A percentile compares a stretch with the other conserved stretches of the same genome.
Evolutionary conservation across 2,888 invertebrate species (phyloP).

Genomic region (Nomada goodeniana): DNA sequence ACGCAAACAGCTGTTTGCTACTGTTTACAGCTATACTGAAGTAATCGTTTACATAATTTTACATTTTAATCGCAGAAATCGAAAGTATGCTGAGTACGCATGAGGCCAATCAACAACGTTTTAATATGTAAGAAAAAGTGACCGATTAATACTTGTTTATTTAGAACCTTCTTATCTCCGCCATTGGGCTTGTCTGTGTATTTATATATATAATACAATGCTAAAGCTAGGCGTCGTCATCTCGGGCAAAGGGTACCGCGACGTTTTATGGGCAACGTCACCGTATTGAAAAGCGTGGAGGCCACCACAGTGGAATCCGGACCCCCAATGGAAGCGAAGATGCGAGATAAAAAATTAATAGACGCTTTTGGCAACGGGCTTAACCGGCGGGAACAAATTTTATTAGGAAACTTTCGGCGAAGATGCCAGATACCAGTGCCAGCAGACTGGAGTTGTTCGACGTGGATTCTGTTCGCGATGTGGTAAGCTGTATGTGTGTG

Average conservation of each 20-base stretch:
- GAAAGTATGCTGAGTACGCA: too few relatives aligned
- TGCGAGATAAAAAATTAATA: constrained; percentile 84
- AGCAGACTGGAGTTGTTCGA: constrained; percentile 34
- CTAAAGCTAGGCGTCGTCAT: constrained; percentile 21
- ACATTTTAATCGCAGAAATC: too few relatives aligned
- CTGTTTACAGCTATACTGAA: too few relatives aligned
- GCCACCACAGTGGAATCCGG: constrained; percentile 11
- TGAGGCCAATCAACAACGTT: too few relatives aligned
- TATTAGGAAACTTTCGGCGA: constrained; percentile 81
- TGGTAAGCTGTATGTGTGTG: not conserved
- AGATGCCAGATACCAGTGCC: constrained; percentile 75
- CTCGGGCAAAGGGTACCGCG: constrained; percentile 43
- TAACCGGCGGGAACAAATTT: constrained; percentile 84
- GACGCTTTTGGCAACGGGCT: constrained; percentile 81
- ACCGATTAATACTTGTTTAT: too few relatives aligned
- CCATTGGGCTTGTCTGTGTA: too few relatives aligned
- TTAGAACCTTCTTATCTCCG: too few relatives aligned
- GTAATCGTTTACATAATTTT: too few relatives aligned
- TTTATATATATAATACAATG: too few relatives aligned
- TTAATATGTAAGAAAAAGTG: too few relatives aligned
- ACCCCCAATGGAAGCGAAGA: constrained; percentile 69
- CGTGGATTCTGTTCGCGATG: not conserved
- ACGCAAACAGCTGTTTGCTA: too few relatives aligned
- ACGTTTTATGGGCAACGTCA: constrained; percentile 58
- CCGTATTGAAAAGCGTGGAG: constrained; percentile 67